These are phyloP conservation scores for Heliconius cydno DNA, from an alignment of 2,888 invertebrate genomes.

Conservation along the genomic window DNA sequence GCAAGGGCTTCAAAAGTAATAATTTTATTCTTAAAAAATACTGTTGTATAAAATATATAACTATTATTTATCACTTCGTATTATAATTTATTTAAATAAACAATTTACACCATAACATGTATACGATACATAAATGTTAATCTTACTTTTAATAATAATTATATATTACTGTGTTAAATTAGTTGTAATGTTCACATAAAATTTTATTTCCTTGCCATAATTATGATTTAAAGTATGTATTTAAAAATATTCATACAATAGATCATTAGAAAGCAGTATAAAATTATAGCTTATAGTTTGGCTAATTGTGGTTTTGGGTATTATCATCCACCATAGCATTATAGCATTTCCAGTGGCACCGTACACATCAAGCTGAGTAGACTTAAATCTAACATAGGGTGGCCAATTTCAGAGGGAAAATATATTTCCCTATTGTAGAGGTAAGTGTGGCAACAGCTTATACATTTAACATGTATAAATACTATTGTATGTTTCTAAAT, in stretches of 20 bases:
- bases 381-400: no score
- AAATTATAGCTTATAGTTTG: neutral
- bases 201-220: neutral
- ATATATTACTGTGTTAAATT: neutral
- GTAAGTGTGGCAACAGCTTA: no score
- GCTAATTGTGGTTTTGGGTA: neutral
- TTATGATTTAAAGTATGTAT: neutral
- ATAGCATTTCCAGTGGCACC: no score
- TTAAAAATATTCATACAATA: slow-evolving; percentile 1
- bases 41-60: neutral
- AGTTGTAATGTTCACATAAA: neutral
- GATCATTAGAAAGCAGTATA: neutral
- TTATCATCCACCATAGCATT: no score
- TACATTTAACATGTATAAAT: no score
- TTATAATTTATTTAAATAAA: neutral
- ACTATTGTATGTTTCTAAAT: no score
- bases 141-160: neutral
- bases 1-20: no score
- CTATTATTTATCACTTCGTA: neutral
- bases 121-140: neutral
- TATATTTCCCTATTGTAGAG: no score
- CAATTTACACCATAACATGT: neutral
- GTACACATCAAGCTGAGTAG: no score
- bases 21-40: neutral
- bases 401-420: no score